Conservation (phyloP, 2,888 invertebrate species). For the Spatulosminthurus flaviceps region DNA sequence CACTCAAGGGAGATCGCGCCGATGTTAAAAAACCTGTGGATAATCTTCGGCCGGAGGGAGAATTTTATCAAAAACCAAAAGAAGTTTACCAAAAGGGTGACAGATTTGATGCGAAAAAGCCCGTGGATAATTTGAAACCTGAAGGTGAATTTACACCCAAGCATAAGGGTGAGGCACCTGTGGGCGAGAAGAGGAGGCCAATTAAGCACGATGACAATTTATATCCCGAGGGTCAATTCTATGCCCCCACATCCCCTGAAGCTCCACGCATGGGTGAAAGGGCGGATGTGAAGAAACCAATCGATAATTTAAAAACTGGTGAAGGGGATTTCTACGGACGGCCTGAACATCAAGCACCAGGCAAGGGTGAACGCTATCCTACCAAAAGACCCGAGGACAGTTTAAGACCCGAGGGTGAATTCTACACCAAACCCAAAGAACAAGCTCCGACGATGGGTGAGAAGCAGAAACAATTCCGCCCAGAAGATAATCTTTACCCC, state of each 20-base stretch:
- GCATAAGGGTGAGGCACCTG: constrained; percentile 50
- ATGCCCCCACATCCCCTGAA: constrained; percentile 25
- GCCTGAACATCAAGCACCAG: constrained; percentile 54
- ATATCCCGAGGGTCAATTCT: constrained; percentile 70
- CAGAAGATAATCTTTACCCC: constrained; percentile 67
- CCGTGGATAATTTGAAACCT: constrained; percentile 68
- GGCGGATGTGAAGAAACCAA: constrained; percentile 65
- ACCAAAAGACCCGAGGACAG: constrained; percentile 68
- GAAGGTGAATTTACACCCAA: constrained; percentile 69
- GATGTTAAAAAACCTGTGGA: constrained; percentile 68
- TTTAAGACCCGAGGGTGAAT: constrained; percentile 71
- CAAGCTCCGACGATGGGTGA: constrained; percentile 65
- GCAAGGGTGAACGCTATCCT: constrained; percentile 63
- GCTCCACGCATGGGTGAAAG: constrained; percentile 56
- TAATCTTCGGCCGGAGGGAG: constrained; percentile 64
- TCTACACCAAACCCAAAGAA: constrained; percentile 67
- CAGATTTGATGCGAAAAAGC: constrained; percentile 65
- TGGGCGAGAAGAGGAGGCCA: constrained; percentile 49
- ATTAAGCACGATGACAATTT: constrained; percentile 70
- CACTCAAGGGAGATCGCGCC: constrained; percentile 48
- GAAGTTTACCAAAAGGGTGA: constrained; percentile 48
- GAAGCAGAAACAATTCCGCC: constrained; percentile 66
- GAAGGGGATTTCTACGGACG: constrained; percentile 70
- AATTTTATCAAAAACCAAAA: constrained; percentile 64
- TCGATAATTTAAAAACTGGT: constrained; percentile 71